Evolutionary conservation across 2,113 vertebrate genomes (phyloP).

Genomic region (Nesoenas mayeri): DNA sequence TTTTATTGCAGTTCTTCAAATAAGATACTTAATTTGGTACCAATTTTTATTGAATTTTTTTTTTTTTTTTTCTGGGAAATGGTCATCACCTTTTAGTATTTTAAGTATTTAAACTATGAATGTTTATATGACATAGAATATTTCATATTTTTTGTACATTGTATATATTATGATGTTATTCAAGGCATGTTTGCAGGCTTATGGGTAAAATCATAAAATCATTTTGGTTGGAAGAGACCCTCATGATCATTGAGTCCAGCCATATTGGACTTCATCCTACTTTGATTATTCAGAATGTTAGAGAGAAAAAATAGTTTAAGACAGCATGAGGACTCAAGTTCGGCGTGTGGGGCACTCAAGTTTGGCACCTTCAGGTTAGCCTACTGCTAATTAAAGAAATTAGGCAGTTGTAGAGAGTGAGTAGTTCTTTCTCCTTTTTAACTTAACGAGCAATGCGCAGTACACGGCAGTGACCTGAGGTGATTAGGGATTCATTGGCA

Average conservation of each 20-base stretch:
- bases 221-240: too few species aligned
- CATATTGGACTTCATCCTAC: neutral
- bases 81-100: neutral
- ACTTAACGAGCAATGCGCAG: neutral
- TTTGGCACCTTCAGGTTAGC: neutral
- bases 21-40: neutral
- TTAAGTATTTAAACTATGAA: neutral
- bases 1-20: neutral
- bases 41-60: neutral
- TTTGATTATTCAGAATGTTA: neutral
- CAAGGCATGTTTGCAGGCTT: neutral
- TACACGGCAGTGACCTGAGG: neutral
- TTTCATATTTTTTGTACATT: neutral
- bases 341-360: too few species aligned
- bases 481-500: conserved; percentile 23
- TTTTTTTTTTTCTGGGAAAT: neutral
- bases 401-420: neutral
- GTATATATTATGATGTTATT: neutral
- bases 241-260: too few species aligned
- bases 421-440: neutral
- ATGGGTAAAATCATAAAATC: too few species aligned
- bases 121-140: neutral
- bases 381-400: conserved; percentile 2
- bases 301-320: neutral
- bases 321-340: neutral